Conservation (phyloP, 2,888 invertebrate genomes). For the Amitus sp. region DNA sequence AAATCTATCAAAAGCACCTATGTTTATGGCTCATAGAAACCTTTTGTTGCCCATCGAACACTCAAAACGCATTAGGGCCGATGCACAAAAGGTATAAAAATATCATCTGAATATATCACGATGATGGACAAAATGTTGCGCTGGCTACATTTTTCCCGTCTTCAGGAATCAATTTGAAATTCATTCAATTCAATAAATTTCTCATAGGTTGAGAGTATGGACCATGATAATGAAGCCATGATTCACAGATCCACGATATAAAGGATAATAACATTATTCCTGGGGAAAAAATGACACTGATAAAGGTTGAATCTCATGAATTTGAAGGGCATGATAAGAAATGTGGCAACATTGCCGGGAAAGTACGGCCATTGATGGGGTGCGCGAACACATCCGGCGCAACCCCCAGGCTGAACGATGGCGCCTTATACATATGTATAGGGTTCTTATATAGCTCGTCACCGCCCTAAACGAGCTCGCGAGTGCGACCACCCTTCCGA, state of each 20-base stretch:
- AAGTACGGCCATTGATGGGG: constrained; percentile 7
- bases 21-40: constrained; percentile 4
- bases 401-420: constrained; percentile 12
- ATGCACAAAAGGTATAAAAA: neutral
- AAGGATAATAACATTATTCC: neutral
- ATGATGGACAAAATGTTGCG: constrained; percentile 1
- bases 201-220: neutral
- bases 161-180: neutral
- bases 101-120: neutral
- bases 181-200: neutral
- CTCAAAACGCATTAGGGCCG: constrained; percentile 3
- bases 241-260: neutral
- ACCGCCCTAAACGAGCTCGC: constrained; percentile 11
- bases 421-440: constrained; percentile 15
- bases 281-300: neutral
- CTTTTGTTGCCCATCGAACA: constrained; percentile 4
- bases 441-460: constrained; percentile 2
- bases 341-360: constrained; percentile 8
- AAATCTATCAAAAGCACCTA: constrained; percentile 6
- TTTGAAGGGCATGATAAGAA: neutral
- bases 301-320: neutral
- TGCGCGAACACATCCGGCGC: constrained; percentile 9
- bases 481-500: constrained; percentile 10
- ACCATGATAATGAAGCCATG: neutral
- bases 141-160: constrained; percentile 1